Evolutionary conservation across 2,888 invertebrate genomes (phyloP), one percentile per base, ranked within the genome.

Genomic region (Notodonta ziczac): DNA sequence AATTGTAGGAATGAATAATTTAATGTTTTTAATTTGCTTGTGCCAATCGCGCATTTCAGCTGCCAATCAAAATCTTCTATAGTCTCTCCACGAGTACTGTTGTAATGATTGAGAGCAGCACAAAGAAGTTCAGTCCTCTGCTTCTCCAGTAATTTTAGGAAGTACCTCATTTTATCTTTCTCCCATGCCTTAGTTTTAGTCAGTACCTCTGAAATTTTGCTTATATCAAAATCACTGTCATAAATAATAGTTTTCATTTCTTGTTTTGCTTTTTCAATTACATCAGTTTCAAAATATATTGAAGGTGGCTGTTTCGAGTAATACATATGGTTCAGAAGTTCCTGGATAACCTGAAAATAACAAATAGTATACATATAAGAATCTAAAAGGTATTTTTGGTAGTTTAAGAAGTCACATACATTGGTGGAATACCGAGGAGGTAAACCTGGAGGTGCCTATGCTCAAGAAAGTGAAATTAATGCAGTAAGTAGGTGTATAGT

Each of bases 1-100:
- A 91, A 70, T 67, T 89, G 87, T 8, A 90, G 51, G 24, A 90
- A 58, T 16, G 89, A 84, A 74, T 88, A 88, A 64, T 76, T 81
- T 40, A 86, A 69, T 16, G 81, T 83, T 71, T 87, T 87, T 39
- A 89, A 66, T 66, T 87, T 85, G 76, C 89, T 90, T 52, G 86
- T 88, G 9, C 91, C 91, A 56, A 84, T 67, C 53, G 89, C 76
- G 56, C 83, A 67, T 74, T 90, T 91, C 7, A 90, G 63, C 57
- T 70, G 54, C 90, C 91, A 91, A 70, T 89, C 82, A 77, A 86
- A 86, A 60, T 81, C 73, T 16, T 66, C 68, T 13, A 88, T 51
- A 54, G 77, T 80, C 69, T 89, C 84, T 60, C 88, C 86, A 69
- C 77, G 76, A 24, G 14, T 64, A 75, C 86, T 85, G 57, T 83